Percentiles rank a stretch among this genome's conserved stretches.
These are phyloP conservation scores for Eupithecia insigniata DNA, from an alignment of 2,888 invertebrate genomes.

Conservation along the genomic window DNA sequence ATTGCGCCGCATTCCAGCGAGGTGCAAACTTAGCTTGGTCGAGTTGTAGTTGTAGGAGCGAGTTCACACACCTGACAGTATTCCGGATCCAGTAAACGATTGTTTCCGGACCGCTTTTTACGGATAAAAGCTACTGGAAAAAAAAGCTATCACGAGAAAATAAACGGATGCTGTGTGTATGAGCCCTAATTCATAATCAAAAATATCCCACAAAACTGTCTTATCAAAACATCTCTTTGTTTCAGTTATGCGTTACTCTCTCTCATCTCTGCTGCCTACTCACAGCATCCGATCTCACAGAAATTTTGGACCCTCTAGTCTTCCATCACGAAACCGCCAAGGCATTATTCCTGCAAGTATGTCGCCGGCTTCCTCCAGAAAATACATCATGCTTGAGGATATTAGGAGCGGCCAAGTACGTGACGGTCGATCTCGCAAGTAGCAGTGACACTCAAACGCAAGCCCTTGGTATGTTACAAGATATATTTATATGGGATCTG, in stretches of 20 bases:
- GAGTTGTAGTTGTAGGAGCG: too few species aligned
- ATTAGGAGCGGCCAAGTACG: constrained; percentile 76
- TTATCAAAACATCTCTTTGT: constrained; percentile 27
- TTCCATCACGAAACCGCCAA: constrained; percentile 78
- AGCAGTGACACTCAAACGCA: constrained; percentile 66
- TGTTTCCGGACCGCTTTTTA: too few species aligned
- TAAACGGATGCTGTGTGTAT: too few species aligned
- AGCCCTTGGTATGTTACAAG: constrained; percentile 71
- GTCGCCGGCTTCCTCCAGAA: constrained; percentile 73
- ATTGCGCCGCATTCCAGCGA: too few species aligned
- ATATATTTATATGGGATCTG: constrained; percentile 79
- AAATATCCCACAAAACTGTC: background rate
- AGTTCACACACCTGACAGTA: too few species aligned
- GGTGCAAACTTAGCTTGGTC: too few species aligned
- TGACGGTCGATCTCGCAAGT: constrained; percentile 73
- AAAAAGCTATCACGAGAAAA: too few species aligned
- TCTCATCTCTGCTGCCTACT: constrained; percentile 88
- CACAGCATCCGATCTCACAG: constrained; percentile 82
- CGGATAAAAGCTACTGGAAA: too few species aligned
- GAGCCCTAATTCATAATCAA: background rate
- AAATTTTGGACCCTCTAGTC: constrained; percentile 78
- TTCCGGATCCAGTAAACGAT: too few species aligned
- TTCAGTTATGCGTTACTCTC: constrained; percentile 88
- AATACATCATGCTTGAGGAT: constrained; percentile 72
- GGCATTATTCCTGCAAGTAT: constrained; percentile 67